Evolutionary conservation across 2,888 invertebrate species (phyloP), one percentile per base, ranked within the genome.

Genomic region (Rambutsinella grinnellia): DNA sequence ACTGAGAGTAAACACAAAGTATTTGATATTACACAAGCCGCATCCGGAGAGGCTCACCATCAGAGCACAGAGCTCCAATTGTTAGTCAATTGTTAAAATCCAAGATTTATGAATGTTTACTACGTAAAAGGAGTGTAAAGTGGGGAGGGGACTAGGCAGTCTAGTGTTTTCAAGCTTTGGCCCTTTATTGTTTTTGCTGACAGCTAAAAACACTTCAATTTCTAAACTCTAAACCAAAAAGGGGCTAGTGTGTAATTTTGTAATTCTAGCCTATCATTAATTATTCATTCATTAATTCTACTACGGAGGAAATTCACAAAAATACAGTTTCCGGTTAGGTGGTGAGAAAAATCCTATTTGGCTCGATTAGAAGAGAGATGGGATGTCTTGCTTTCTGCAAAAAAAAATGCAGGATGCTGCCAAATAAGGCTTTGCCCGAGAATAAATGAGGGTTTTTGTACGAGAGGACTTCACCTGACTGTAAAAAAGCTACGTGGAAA

Each of bases 261-360:
- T 36, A 36, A 36, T 36, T 36, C 27, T 5, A 60, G 27, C 46
- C 62, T 56, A 54, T 36, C 58, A 71, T 71, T 62, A 72, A 72
- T 72, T 72, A 72, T 72, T 66, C 66, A 72, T 72, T 72, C 72
- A 72, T 72, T 72, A 72, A 72, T 72, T 72, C 66, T 58, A 28
- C 58, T 54, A n/a, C n/a, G n/a, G n/a, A n/a, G 66, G 60, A 65
- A 72, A 58, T 71, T 44, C 56, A 56, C 19, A 58, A 63, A 67
- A 13, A 62, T 62, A 61, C 27, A 46, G 62, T 62, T 70, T 70
- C 70, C 70, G 62, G 70, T 61, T 56, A 47, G 62, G 21, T 62
- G 62, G 60, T 54, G 54, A 44, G 44, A 61, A 61, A 36, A 8
- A 36, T 36, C 36, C 36, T 36, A 5, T 36, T 36, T 36, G 6